Evolutionary conservation across 2,888 invertebrate genomes (phyloP).

Genomic region (Mythimna vitellina): DNA sequence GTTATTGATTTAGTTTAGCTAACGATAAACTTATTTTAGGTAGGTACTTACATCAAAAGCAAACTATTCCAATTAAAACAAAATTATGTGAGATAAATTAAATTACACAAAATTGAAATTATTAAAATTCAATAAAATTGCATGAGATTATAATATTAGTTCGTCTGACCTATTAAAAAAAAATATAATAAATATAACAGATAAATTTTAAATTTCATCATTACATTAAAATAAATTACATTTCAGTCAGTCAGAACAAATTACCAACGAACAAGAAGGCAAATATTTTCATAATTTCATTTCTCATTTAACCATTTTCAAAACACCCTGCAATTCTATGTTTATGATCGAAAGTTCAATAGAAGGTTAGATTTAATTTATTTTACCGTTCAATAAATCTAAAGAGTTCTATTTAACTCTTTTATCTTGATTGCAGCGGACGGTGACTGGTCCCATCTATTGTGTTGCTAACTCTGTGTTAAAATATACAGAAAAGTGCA

Average conservation of each 20-base stretch:
- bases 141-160: too few species aligned
- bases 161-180: too few species aligned
- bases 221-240: not conserved
- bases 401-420: constrained; percentile 33
- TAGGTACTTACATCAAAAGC: too few species aligned
- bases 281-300: not conserved
- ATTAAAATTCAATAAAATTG: too few species aligned
- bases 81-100: too few species aligned
- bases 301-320: constrained; percentile 11
- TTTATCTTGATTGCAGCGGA: constrained; percentile 52
- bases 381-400: constrained; percentile 38
- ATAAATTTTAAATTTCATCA: too few species aligned
- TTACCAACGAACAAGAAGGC: not conserved
- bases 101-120: too few species aligned
- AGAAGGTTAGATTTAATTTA: constrained; percentile 39
- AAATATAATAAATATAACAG: too few species aligned
- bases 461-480: constrained; percentile 1
- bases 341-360: constrained; percentile 23
- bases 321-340: not conserved
- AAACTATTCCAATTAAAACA: too few species aligned
- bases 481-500: not conserved
- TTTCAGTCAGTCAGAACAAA: not conserved
- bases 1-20: too few species aligned
- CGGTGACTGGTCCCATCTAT: constrained; percentile 19
- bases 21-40: too few species aligned